Percentiles rank a stretch among this genome's conserved stretches.
phyloP scores from a whole-genome alignment of 2,113 vertebrate species.

The Rhinolophus sinicus region DNA sequence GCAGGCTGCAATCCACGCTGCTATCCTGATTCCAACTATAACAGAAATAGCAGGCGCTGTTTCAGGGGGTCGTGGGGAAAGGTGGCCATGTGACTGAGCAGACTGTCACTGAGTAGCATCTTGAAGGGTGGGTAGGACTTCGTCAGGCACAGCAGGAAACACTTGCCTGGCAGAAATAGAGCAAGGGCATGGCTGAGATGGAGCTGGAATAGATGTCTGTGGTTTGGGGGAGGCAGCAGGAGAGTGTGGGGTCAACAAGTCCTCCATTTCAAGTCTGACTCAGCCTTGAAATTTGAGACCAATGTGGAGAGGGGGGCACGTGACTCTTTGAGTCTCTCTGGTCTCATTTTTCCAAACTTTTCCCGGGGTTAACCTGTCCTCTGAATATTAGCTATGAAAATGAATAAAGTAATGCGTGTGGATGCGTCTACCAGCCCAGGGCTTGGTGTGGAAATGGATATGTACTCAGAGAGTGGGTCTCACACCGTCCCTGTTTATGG shows the following conservation, averaged over 20 bases:
- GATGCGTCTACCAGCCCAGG: neutral
- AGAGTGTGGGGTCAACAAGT: neutral
- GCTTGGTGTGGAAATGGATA: neutral
- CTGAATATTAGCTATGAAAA: neutral
- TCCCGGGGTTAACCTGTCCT: neutral
- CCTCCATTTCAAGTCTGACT: neutral
- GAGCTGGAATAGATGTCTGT: neutral
- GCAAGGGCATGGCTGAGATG: neutral
- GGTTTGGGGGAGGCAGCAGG: neutral
- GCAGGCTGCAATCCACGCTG: neutral
- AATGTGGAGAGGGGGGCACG: no score
- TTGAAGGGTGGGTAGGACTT: neutral
- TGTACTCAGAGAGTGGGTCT: neutral
- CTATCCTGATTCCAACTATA: neutral
- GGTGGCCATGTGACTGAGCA: neutral
- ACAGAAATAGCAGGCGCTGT: neutral
- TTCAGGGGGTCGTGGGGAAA: neutral
- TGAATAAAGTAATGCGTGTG: neutral
- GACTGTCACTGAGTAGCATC: neutral
- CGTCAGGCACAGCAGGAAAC: neutral
- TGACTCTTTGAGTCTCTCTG: neutral
- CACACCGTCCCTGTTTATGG: rapidly evolving
- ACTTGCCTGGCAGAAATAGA: neutral
- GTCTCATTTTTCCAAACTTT: neutral
- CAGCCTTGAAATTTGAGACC: neutral